Evolutionary conservation across 2,888 invertebrate species (phyloP).

Genomic region (Seladonia tumulorum): DNA sequence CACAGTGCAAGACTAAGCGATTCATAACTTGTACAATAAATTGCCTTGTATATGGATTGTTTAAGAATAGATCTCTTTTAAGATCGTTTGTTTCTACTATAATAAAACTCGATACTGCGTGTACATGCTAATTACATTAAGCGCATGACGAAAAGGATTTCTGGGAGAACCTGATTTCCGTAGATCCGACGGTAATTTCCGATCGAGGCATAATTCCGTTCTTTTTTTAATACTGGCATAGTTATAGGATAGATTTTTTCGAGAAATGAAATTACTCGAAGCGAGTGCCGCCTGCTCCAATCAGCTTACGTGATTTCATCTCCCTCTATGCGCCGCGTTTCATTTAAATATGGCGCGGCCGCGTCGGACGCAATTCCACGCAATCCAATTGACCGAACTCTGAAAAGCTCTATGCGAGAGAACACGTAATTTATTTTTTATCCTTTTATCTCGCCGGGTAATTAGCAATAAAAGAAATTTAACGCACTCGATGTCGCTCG

Average conservation of each 20-base stretch:
- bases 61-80: too few relatives aligned
- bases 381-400: conserved; percentile 15
- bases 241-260: neutral
- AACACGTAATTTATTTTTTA: conserved; percentile 19
- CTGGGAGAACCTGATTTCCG: neutral
- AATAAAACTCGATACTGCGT: neutral
- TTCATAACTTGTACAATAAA: too few relatives aligned
- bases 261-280: conserved; percentile 1
- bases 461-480: conserved; percentile 18
- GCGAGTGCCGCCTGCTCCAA: neutral
- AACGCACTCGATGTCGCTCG: neutral
- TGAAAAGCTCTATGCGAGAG: conserved; percentile 1
- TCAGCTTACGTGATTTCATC: neutral
- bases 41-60: too few relatives aligned
- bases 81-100: too few relatives aligned
- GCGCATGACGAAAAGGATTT: neutral
- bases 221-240: neutral
- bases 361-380: neutral
- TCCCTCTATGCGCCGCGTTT: conserved; percentile 11
- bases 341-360: conserved; percentile 11
- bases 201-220: neutral
- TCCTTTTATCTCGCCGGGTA: neutral
- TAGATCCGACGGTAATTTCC: neutral
- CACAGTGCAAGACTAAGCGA: too few relatives aligned
- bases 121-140: neutral